These are phyloP conservation scores for Sericinus montela DNA, from an alignment of 2,888 invertebrate genomes.

Conservation along the genomic window DNA sequence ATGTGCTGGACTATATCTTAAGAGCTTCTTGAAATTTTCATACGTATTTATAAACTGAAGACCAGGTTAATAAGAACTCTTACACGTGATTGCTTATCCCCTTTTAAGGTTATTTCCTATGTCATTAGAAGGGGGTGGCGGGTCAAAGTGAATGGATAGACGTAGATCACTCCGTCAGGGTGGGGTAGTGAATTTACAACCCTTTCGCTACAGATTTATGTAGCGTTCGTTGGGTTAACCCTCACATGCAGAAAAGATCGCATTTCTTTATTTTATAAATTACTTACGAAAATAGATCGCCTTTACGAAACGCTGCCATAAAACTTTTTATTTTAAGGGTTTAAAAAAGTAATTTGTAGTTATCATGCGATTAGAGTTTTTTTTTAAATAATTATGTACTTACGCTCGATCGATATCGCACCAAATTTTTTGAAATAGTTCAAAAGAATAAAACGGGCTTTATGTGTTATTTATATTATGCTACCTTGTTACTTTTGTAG, in stretches of 20 bases:
- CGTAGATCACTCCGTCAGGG: conserved; percentile 9
- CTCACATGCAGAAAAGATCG: conserved; percentile 43
- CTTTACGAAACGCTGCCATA: conserved; percentile 2
- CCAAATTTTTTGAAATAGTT: no score
- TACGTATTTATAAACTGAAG: conserved; percentile 53
- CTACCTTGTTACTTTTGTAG: no score
- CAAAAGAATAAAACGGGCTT: no score
- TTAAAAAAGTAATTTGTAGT: no score
- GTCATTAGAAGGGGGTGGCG: conserved; percentile 11
- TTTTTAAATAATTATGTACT: no score
- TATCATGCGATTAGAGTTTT: no score
- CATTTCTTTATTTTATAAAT: conserved; percentile 75
- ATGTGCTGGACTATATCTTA: conserved; percentile 51
- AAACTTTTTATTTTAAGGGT: no score
- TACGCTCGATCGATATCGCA: no score
- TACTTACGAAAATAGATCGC: conserved; percentile 52
- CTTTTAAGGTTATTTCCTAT: conserved; percentile 11
- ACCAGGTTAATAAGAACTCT: conserved; percentile 39
- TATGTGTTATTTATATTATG: no score
- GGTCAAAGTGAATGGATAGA: conserved; percentile 8
- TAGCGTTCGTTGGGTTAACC: conserved; percentile 64
- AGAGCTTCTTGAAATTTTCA: conserved; percentile 65
- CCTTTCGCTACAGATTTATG: conserved; percentile 71
- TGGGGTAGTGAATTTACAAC: conserved; percentile 71
- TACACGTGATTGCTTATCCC: conserved; percentile 11